A percentile compares a stretch with the other conserved stretches of the same genome.
Evolutionary conservation across 2,113 vertebrate genomes (phyloP).

Genomic region (Microcebus tavaratra): DNA sequence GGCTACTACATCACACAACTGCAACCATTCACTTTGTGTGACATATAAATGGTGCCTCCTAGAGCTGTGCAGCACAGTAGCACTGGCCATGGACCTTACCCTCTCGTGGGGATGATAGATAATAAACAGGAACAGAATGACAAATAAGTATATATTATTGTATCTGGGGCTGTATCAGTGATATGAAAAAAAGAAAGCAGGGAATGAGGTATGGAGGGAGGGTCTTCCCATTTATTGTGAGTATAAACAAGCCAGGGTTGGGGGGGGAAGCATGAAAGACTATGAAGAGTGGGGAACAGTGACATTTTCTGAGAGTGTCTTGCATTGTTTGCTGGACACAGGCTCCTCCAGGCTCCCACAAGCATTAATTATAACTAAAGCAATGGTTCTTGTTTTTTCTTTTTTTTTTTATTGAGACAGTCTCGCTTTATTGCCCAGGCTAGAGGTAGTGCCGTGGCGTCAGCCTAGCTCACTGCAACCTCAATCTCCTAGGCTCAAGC

Average conservation of each 20-base stretch:
- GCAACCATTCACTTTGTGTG: not conserved
- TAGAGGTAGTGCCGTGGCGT: no score
- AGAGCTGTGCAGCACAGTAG: not conserved
- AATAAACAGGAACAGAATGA: not conserved
- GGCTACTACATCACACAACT: not conserved
- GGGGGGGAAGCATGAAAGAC: not conserved
- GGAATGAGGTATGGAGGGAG: not conserved
- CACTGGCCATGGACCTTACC: not conserved
- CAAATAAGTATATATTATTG: not conserved
- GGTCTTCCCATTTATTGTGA: not conserved
- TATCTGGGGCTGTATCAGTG: not conserved
- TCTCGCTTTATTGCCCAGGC: no score
- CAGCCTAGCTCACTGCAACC: no score
- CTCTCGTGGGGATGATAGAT: not conserved
- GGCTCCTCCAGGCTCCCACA: not conserved
- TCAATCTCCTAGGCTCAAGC: no score
- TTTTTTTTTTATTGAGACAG: no score
- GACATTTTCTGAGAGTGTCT: not conserved
- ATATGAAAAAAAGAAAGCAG: not conserved
- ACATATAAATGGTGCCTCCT: not conserved
- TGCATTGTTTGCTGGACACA: not conserved
- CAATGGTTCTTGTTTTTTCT: not conserved
- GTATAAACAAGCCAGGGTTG: not conserved
- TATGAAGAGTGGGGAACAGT: not conserved
- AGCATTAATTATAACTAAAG: not conserved